Evolutionary conservation across 37 sponge, comb jelly and placozoan species (phyloP).

Genomic region (Beroe ovata): DNA sequence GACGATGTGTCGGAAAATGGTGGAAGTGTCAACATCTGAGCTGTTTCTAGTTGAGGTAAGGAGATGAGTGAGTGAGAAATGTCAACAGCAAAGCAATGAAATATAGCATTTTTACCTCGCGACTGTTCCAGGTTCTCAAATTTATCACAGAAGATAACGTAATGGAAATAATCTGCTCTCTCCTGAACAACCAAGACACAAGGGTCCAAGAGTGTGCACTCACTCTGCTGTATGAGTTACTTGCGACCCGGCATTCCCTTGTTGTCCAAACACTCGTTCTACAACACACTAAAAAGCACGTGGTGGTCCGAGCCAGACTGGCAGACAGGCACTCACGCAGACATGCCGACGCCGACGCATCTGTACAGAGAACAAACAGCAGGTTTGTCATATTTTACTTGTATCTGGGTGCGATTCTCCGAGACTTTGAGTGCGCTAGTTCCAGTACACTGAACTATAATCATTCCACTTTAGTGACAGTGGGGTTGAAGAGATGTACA

Average conservation of each 20-base stretch:
- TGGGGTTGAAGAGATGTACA: slow-evolving; percentile 59
- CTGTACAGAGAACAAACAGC: too few species aligned
- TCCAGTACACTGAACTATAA: too few species aligned
- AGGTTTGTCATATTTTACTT: too few species aligned
- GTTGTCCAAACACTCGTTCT: slow-evolving; percentile 40
- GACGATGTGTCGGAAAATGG: slow-evolving; percentile 26
- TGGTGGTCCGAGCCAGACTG: not conserved
- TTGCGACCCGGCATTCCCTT: slow-evolving; percentile 47
- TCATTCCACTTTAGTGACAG: too few species aligned
- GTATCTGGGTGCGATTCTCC: too few species aligned
- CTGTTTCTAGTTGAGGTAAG: slow-evolving; percentile 59
- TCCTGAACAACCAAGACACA: slow-evolving; percentile 26
- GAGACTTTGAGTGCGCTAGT: too few species aligned
- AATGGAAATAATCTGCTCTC: slow-evolving; percentile 11
- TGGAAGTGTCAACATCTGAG: slow-evolving; percentile 13
- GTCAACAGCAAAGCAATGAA: not conserved
- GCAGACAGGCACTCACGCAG: too few species aligned
- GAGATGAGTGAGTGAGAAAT: not conserved
- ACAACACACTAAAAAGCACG: slow-evolving; percentile 11
- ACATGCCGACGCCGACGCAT: too few species aligned
- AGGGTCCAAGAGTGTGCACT: slow-evolving; percentile 7
- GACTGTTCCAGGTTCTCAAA: slow-evolving; percentile 13
- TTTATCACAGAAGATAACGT: slow-evolving; percentile 53
- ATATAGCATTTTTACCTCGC: not conserved
- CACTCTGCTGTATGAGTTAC: not conserved